Evolutionary conservation across 2,113 vertebrate species (phyloP).

Genomic region (Cervus canadensis): DNA sequence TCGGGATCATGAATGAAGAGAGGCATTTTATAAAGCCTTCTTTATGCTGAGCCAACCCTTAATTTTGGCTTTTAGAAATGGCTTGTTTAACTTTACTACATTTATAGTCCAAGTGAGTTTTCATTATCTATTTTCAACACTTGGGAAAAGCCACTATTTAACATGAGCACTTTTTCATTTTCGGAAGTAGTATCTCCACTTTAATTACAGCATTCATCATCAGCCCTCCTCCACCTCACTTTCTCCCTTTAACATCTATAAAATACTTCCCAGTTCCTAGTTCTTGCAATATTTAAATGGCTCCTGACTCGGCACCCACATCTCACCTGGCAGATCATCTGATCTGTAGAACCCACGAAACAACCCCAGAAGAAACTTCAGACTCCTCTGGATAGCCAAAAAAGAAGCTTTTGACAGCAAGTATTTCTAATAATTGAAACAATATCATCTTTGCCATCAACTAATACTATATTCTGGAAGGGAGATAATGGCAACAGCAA

Average conservation of each 20-base stretch:
- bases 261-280: not conserved
- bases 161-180: not conserved
- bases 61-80: constrained; percentile 7
- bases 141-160: constrained; percentile 2
- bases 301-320: not conserved
- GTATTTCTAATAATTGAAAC: not conserved
- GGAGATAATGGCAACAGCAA: not conserved
- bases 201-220: not conserved
- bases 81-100: constrained; percentile 23
- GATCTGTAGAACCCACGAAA: not conserved
- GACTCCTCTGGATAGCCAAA: not conserved
- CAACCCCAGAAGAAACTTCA: not conserved
- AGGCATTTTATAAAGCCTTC: constrained; percentile 45
- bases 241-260: not conserved
- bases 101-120: constrained; percentile 19
- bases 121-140: constrained; percentile 22
- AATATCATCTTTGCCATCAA: not conserved
- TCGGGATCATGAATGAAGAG: constrained; percentile 27
- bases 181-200: not conserved
- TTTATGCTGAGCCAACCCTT: constrained; percentile 26
- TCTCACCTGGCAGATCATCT: not conserved
- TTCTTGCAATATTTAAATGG: not conserved
- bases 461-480: not conserved
- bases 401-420: not conserved
- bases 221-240: not conserved